phyloP scores from a whole-genome alignment of 2,797 vertebrate genomes.

The Paratrypauchen microcephalus region DNA sequence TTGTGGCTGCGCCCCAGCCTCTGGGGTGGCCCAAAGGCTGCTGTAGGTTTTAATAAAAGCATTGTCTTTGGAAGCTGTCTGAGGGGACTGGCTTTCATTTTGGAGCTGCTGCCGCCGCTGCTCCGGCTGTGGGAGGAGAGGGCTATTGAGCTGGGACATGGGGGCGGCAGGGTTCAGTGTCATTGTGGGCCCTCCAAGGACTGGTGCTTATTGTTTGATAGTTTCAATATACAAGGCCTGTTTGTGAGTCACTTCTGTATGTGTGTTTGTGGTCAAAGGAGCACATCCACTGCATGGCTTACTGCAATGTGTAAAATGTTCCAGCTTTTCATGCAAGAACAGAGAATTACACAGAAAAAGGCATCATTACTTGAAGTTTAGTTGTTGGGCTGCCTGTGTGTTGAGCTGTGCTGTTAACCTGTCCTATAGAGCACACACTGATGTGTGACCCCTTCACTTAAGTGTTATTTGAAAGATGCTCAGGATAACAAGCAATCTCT shows the following conservation, averaged over 20 bases:
- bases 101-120: slow-evolving; percentile 57
- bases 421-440: slow-evolving; percentile 32
- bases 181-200: slow-evolving; percentile 70
- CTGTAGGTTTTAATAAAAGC: slow-evolving; percentile 85
- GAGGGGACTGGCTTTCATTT: slow-evolving; percentile 78
- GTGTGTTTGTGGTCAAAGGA: slow-evolving; percentile 34
- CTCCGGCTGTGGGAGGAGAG: slow-evolving; percentile 66
- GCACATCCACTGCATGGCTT: slow-evolving; percentile 26
- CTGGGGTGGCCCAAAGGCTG: slow-evolving; percentile 62
- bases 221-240: slow-evolving; percentile 74
- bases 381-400: slow-evolving; percentile 36
- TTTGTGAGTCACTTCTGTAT: slow-evolving; percentile 15
- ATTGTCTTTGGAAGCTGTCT: slow-evolving; percentile 82
- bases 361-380: slow-evolving; percentile 25
- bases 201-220: slow-evolving; percentile 79
- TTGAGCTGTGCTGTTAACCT: slow-evolving; percentile 39
- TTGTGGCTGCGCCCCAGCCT: slow-evolving; percentile 66
- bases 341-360: slow-evolving; percentile 12
- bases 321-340: slow-evolving; percentile 30
- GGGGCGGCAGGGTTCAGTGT: slow-evolving; percentile 74
- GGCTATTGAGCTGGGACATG: slow-evolving; percentile 72
- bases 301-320: slow-evolving; percentile 34
- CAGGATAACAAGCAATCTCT: slow-evolving; percentile 58
- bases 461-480: slow-evolving; percentile 49
- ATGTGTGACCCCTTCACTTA: slow-evolving; percentile 38